Evolutionary conservation across 2,888 invertebrate species (phyloP).

Genomic region (Eupithecia vulgata): DNA sequence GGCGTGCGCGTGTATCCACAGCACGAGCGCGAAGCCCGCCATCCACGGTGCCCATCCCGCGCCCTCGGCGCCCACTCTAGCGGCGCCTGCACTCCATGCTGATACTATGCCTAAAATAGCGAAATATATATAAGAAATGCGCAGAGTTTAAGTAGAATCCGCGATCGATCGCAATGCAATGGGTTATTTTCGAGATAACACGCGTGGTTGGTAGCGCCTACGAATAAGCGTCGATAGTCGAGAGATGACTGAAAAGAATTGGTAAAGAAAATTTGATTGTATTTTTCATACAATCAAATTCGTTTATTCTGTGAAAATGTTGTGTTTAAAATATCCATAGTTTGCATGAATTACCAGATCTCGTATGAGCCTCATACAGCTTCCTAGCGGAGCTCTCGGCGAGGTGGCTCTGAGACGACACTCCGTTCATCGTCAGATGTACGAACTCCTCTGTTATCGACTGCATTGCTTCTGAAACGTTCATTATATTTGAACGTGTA

Average conservation of each 20-base stretch:
- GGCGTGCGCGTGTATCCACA: slow-evolving; percentile 78
- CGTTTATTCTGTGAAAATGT: neutral
- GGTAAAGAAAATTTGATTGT: too few relatives aligned
- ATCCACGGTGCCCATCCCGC: slow-evolving; percentile 86
- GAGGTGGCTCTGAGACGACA: slow-evolving; percentile 60
- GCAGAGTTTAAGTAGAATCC: too few relatives aligned
- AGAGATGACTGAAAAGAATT: too few relatives aligned
- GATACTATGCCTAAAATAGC: slow-evolving; percentile 60
- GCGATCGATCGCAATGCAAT: too few relatives aligned
- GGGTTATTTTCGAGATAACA: too few relatives aligned
- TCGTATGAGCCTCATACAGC: slow-evolving; percentile 57
- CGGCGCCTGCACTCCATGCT: slow-evolving; percentile 67
- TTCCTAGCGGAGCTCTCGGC: slow-evolving; percentile 61
- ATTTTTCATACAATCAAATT: neutral
- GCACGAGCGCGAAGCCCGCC: slow-evolving; percentile 83
- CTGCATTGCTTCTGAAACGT: slow-evolving; percentile 46
- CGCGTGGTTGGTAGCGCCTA: too few relatives aligned
- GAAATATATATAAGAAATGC: neutral
- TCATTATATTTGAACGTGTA: neutral
- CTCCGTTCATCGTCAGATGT: slow-evolving; percentile 49
- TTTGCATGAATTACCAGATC: slow-evolving; percentile 52
- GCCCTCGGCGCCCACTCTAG: slow-evolving; percentile 69
- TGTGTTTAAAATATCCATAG: neutral
- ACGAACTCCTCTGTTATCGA: slow-evolving; percentile 52
- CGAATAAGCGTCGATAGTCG: too few relatives aligned